These are phyloP conservation scores for Hylaeus anthracinus DNA, from an alignment of 1,140 invertebrate genomes.

Conservation along the genomic window DNA sequence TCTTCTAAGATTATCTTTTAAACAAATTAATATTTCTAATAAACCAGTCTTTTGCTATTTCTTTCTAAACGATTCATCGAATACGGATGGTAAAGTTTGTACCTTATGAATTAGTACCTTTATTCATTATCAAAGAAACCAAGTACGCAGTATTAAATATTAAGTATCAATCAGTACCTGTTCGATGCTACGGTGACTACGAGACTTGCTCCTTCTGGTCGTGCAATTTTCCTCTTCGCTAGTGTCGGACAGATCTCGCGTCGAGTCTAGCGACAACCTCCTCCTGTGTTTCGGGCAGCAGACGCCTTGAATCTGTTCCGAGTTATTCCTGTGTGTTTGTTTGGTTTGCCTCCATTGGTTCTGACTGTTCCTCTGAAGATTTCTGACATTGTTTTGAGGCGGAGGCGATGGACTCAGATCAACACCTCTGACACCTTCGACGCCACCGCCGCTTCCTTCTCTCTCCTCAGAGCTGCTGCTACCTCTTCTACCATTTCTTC, in stretches of 20 bases:
- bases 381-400: slow-evolving; percentile 75
- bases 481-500: slow-evolving; percentile 70
- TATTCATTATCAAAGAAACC: slow-evolving; percentile 4
- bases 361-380: slow-evolving; percentile 81
- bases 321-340: slow-evolving; percentile 67
- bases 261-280: slow-evolving; percentile 87
- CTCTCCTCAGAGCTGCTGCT: slow-evolving; percentile 81
- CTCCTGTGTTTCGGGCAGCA: slow-evolving; percentile 80
- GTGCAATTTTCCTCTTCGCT: slow-evolving; percentile 82
- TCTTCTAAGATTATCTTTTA: too few relatives aligned
- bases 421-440: slow-evolving; percentile 75
- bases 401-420: slow-evolving; percentile 77
- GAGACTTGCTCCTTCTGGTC: slow-evolving; percentile 79
- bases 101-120: neutral
- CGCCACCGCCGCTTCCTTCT: slow-evolving; percentile 74
- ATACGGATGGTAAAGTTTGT: too few relatives aligned
- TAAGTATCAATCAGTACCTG: slow-evolving; percentile 77
- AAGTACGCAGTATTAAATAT: neutral
- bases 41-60: too few relatives aligned
- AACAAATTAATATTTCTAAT: too few relatives aligned
- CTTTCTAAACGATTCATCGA: too few relatives aligned
- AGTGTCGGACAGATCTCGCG: slow-evolving; percentile 86
- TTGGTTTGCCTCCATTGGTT: slow-evolving; percentile 76
- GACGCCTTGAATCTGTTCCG: slow-evolving; percentile 73
- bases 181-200: slow-evolving; percentile 85